Evolutionary conservation across 2,797 vertebrate species (phyloP).

Genomic region (Myoxocephalus aenaeus): DNA sequence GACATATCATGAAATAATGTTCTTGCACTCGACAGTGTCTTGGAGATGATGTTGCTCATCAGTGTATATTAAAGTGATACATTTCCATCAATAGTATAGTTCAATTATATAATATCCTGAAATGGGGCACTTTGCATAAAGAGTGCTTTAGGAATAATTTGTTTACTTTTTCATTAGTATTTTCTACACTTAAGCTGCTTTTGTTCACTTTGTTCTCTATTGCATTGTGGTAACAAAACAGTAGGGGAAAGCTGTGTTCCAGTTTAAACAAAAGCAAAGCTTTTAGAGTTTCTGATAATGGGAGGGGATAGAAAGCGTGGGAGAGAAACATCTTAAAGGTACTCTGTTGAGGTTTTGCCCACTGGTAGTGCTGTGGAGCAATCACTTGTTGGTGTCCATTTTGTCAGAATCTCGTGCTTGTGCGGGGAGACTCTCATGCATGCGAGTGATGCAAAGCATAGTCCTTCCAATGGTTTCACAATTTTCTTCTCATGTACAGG

Average conservation of each 20-base stretch:
- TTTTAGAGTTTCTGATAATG: neutral
- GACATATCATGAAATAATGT: neutral
- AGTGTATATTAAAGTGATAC: neutral
- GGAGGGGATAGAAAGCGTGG: neutral
- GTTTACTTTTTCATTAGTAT: neutral
- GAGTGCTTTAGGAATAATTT: neutral
- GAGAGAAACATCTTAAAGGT: neutral
- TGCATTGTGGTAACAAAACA: neutral
- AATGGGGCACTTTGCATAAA: neutral
- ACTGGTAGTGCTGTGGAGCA: neutral
- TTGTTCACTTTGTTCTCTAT: neutral
- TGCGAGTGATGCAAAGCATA: neutral
- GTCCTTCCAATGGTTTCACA: neutral
- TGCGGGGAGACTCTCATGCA: neutral
- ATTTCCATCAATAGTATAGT: neutral
- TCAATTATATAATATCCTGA: neutral
- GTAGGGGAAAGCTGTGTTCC: neutral
- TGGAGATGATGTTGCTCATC: neutral
- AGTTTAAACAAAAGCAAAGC: neutral
- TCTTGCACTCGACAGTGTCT: neutral
- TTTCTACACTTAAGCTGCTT: neutral
- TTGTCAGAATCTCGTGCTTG: neutral
- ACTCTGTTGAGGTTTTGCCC: neutral
- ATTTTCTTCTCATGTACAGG: neutral
- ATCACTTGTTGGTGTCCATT: neutral